Percentiles rank a stretch among this genome's conserved stretches.
Conservation (phyloP, 2,888 invertebrate species). For the Agonopterix heracliana region DNA sequence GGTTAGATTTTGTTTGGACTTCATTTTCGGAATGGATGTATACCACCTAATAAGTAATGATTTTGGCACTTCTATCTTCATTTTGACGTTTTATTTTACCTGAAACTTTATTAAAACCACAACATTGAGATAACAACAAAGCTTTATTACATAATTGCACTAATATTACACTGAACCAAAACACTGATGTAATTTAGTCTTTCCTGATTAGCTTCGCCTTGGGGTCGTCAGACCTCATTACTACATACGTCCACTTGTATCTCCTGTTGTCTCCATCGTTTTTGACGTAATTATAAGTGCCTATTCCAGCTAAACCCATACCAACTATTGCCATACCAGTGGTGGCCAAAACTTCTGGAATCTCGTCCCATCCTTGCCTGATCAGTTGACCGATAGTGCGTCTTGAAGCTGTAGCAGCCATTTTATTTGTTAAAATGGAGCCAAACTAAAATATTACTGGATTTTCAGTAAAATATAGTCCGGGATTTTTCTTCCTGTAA, state of each 20-base stretch:
- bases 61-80: too few species aligned
- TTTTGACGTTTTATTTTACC: too few species aligned
- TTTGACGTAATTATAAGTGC: slow-evolving; percentile 65
- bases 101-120: too few species aligned
- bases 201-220: slow-evolving; percentile 72
- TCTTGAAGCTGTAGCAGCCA: slow-evolving; percentile 49
- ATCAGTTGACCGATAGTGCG: slow-evolving; percentile 51
- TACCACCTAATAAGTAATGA: too few species aligned
- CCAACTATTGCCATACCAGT: slow-evolving; percentile 77
- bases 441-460: not conserved
- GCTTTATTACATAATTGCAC: slow-evolving; percentile 64
- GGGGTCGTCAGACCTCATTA: slow-evolving; percentile 82
- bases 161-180: slow-evolving; percentile 20
- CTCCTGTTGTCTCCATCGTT: slow-evolving; percentile 80
- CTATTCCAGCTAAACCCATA: slow-evolving; percentile 61
- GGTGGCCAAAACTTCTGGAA: slow-evolving; percentile 82
- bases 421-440: slow-evolving; percentile 14
- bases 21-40: too few species aligned
- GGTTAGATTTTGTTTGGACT: too few species aligned
- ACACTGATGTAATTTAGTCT: slow-evolving; percentile 44
- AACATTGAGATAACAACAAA: slow-evolving; percentile 13
- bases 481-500: too few species aligned
- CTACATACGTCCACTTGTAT: slow-evolving; percentile 78
- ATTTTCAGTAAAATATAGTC: not conserved
- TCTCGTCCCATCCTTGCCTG: slow-evolving; percentile 78